These are phyloP conservation scores for Globodera rostochiensis DNA, from an alignment of 1,140 invertebrate species.

Conservation along the genomic window DNA sequence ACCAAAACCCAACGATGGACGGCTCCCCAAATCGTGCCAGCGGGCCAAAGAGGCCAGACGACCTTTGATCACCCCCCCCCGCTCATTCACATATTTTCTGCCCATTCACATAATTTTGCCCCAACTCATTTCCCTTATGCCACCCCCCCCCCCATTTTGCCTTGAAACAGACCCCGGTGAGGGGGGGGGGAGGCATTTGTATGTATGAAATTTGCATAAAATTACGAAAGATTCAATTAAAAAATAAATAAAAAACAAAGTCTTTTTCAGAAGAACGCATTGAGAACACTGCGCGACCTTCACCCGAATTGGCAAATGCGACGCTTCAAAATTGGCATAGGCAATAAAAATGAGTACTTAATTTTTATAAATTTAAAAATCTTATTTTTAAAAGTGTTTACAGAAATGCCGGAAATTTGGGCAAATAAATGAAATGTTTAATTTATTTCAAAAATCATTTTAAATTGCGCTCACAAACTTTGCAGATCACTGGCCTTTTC, in stretches of 20 bases:
- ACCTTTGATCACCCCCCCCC: no score
- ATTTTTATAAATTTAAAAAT: neutral
- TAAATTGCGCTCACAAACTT: neutral
- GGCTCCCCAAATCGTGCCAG: no score
- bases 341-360: slow-evolving; percentile 20
- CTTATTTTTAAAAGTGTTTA: no score
- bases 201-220: no score
- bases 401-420: no score
- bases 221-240: neutral
- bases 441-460: neutral
- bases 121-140: no score
- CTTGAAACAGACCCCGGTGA: slow-evolving; percentile 43
- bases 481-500: slow-evolving; percentile 50
- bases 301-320: slow-evolving; percentile 34
- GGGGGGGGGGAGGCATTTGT: neutral
- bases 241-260: neutral
- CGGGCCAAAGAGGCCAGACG: no score
- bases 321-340: slow-evolving; percentile 14
- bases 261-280: slow-evolving; percentile 48
- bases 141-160: slow-evolving; percentile 2
- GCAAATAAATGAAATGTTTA: neutral
- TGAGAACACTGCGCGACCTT: slow-evolving; percentile 42
- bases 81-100: no score
- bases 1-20: no score
- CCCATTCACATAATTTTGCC: no score